Evolutionary conservation across 2,113 vertebrate genomes (phyloP).

Genomic region (Microcebus lehilahytsara): DNA sequence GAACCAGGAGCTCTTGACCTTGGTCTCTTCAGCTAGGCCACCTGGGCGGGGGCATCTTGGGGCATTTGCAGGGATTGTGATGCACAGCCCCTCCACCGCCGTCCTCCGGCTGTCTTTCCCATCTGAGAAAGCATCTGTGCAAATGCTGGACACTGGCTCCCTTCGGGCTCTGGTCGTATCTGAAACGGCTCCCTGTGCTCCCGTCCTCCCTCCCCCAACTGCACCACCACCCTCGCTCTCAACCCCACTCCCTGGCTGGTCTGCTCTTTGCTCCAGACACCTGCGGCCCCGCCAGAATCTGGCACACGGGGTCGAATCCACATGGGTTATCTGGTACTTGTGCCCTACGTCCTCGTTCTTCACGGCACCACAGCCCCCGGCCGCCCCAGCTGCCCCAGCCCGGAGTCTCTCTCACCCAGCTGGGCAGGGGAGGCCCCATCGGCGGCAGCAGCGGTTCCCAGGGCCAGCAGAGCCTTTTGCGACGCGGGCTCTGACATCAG

Average conservation of each 20-base stretch:
- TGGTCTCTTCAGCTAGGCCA: neutral
- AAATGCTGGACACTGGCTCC: neutral
- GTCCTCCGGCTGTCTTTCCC: neutral
- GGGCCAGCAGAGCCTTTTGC: neutral
- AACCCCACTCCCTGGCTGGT: neutral
- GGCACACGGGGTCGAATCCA: neutral
- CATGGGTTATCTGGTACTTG: neutral
- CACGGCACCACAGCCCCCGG: accelerated
- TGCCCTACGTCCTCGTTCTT: neutral
- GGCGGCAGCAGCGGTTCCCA: neutral
- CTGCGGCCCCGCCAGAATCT: neutral
- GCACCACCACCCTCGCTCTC: neutral
- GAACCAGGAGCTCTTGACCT: neutral
- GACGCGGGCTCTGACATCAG: neutral
- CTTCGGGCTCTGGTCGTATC: neutral
- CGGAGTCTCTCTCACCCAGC: neutral
- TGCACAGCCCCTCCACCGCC: neutral
- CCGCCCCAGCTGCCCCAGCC: neutral
- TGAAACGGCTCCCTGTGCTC: neutral
- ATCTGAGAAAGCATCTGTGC: neutral
- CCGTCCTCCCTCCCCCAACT: neutral
- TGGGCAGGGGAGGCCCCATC: neutral
- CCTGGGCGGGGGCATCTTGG: no score
- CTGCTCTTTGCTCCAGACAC: neutral
- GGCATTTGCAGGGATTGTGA: neutral